Base-by-base conservation (phyloP, 2,888 invertebrate species). In the Drosophila robusta region DNA sequence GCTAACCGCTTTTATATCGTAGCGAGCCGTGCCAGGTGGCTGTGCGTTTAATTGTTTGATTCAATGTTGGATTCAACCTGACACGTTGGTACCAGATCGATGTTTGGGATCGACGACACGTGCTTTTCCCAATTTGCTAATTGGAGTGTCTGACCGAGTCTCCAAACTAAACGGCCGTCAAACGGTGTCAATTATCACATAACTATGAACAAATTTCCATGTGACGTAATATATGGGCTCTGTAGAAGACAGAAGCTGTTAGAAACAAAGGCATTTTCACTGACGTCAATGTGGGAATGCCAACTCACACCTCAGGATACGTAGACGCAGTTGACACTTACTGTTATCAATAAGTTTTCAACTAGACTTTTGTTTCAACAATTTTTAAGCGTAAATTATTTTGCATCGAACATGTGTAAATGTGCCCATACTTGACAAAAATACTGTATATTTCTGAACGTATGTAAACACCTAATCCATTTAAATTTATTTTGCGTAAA, bases 31-130 rank as follows among this genome's bases (percentile, higher is more conserved):
- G 61, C 69, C 64, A 61, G 64, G 69, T 45, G 46, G 18, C 18
- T 70, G 42, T 57, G 7, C 49, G 42, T 41, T 50, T 73, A 76
- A 78, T 80, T 68, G 49, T 34, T 68, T 69, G 62, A 64, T 71
- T 68, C 67, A 77, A 66, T 67, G 34, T 70, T 70, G 45, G 64
- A 46, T 24, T 9, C 62, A 60, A 74, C 18, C 49, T 67, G 78
- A 67, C 67, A 77, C 78, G 49, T 67, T 78, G 51, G 67, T 67
- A 77, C 70, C 55, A 44, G 46, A 32, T 39, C 22, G 49, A 16
- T 45, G 22, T 45, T 34, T 49, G 29, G 16, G 46, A 38, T 56
- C 41, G 44, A 63, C 74, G 55, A 16, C 26, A 49, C 14, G 34
- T 8, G 36, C 47, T 9, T 36, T 34, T 45, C 42, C 39, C 41